phyloP scores from a whole-genome alignment of 1,140 invertebrate species.

The Whitmania pigra region DNA sequence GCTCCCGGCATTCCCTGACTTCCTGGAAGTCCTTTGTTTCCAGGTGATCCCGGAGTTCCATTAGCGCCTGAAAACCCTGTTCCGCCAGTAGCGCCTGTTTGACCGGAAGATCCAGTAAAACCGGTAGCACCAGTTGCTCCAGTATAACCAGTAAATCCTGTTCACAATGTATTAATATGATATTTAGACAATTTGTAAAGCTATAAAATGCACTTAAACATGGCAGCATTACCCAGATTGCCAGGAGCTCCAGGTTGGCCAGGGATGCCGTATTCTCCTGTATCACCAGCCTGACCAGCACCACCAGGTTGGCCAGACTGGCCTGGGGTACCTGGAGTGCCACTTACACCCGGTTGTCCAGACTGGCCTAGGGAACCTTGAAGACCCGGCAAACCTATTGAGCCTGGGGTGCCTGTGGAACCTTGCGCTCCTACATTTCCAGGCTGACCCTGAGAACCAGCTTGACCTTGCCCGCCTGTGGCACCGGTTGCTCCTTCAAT shows the following conservation, averaged over 20 bases:
- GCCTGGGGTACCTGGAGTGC: neutral
- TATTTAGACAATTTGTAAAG: too few species aligned
- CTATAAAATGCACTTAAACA: too few species aligned
- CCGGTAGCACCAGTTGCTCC: neutral
- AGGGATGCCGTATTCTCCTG: constrained; percentile 16
- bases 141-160: constrained; percentile 18
- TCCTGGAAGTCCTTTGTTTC: neutral
- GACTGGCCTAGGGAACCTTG: constrained; percentile 1
- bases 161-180: neutral
- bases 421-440: constrained; percentile 17
- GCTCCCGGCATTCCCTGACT: neutral
- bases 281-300: constrained; percentile 9
- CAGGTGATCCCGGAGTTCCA: neutral
- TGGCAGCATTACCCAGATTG: too few species aligned
- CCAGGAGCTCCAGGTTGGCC: constrained; percentile 8
- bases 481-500: constrained; percentile 20
- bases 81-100: constrained; percentile 10
- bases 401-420: constrained; percentile 15
- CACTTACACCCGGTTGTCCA: neutral
- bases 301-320: neutral
- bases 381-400: neutral
- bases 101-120: constrained; percentile 20
- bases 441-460: constrained; percentile 10
- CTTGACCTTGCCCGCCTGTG: constrained; percentile 18
- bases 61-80: neutral